These are phyloP conservation scores for Phaonia tiefii DNA, from an alignment of 2,888 invertebrate species.

Conservation along the genomic window DNA sequence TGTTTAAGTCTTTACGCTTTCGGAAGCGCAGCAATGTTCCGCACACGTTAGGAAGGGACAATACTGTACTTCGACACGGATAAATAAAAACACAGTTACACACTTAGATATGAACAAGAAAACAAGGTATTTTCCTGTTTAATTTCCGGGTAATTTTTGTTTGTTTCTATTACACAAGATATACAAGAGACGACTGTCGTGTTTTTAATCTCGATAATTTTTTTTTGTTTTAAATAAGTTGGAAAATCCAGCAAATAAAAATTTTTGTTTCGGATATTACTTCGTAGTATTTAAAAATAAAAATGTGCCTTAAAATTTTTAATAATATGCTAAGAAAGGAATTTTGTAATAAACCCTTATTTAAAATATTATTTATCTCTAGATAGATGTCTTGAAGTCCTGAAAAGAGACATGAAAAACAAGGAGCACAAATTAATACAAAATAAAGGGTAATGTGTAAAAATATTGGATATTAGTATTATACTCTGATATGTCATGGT, in stretches of 20 bases:
- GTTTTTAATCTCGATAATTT: constrained; percentile 35
- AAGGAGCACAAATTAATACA: constrained; percentile 2
- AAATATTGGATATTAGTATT: no score
- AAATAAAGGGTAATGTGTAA: background rate
- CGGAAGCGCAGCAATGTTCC: constrained; percentile 34
- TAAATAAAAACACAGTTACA: constrained; percentile 51
- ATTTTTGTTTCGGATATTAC: constrained; percentile 37
- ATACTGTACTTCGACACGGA: constrained; percentile 29
- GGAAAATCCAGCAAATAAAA: constrained; percentile 52
- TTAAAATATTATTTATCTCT: constrained; percentile 39
- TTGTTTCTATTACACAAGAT: constrained; percentile 48
- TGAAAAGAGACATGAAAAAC: constrained; percentile 47
- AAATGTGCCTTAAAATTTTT: constrained; percentile 50
- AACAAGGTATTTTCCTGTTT: constrained; percentile 35
- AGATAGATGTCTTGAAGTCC: constrained; percentile 66
- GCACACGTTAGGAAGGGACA: constrained; percentile 1
- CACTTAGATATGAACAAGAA: constrained; percentile 48
- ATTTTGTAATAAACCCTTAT: constrained; percentile 48
- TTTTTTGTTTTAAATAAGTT: constrained; percentile 45
- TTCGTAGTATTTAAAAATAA: constrained; percentile 43
- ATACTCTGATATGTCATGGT: no score
- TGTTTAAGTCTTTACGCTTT: constrained; percentile 13
- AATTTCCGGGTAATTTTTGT: background rate
- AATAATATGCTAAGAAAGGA: constrained; percentile 42
- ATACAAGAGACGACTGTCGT: constrained; percentile 27